Base-by-base conservation (phyloP, 2,797 vertebrate genomes). In the Gymnothorax javanicus region DNA sequence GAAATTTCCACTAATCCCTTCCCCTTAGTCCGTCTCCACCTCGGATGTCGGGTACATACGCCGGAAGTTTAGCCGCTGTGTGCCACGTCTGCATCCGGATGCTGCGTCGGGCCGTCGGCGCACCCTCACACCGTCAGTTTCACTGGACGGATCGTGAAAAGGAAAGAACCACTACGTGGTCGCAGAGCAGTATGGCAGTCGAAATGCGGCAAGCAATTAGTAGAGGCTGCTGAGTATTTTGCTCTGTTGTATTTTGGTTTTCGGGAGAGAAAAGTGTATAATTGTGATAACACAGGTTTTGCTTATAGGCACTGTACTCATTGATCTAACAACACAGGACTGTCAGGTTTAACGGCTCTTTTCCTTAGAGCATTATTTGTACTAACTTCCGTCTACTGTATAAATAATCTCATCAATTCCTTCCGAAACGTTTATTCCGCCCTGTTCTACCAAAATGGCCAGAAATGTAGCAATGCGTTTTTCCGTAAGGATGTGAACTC, bases 1-100 rank as follows among this genome's bases (percentile, higher is more conserved):
- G 81, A 75, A 23, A 84, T 83, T 50, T 86, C 85, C 64, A 59
- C 67, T 85, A 54, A 88, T 85, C 82, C 87, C 50, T 87, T 85
- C 67, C 54, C n/a, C 2, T 83, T 54, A 7, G 43, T 17, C 75
- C 50, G 33, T 71, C 54, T 85, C 73, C 6, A 77, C 75, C 71
- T 71, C 33, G 11, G 84, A 81, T 87, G 33, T 71, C 23, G 75
- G 86, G 91, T 93, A 95, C 94, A 93, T 94, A 93, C 93, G 94
- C 94, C 96, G 96, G 96, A 97, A 96, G 93, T 94, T 92, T 90
- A 92, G 95, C 91, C 93, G 88, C 90, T 91, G 92, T 95, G 85
- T 96, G 96, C 96, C 96, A 97, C 96, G 96, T 97, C 95, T 93
- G 96, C 96, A 94, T 96, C 95, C 96, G 95, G 93, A 77, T 92